Evolutionary conservation across 1,140 invertebrate species (phyloP).

Genomic region (Cotesia typhae): DNA sequence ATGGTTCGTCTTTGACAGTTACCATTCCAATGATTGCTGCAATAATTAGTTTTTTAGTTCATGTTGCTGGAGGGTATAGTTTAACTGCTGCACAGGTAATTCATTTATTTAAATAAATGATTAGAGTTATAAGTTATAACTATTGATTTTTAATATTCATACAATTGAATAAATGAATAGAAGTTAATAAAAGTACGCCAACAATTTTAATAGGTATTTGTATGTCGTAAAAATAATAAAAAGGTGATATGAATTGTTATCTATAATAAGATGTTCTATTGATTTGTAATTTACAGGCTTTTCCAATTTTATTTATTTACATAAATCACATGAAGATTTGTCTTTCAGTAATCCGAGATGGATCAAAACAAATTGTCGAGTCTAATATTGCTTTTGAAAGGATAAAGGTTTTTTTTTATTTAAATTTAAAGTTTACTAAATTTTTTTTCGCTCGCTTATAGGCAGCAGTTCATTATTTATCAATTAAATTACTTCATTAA

Average conservation of each 20-base stretch:
- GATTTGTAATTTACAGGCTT: slow-evolving; percentile 53
- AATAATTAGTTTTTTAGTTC: slow-evolving; percentile 72
- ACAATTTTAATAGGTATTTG: not conserved
- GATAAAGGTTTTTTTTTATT: slow-evolving; percentile 50
- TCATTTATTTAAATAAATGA: slow-evolving; percentile 17
- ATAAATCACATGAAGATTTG: slow-evolving; percentile 50
- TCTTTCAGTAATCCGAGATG: slow-evolving; percentile 48
- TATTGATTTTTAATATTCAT: slow-evolving; percentile 5
- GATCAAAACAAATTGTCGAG: slow-evolving; percentile 45
- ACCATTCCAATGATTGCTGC: slow-evolving; percentile 72
- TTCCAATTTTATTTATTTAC: slow-evolving; percentile 53
- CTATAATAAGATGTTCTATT: slow-evolving; percentile 14
- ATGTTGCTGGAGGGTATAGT: slow-evolving; percentile 69
- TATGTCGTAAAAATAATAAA: not conserved
- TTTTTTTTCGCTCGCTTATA: not conserved
- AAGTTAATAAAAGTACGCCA: not conserved
- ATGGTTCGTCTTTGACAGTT: slow-evolving; percentile 71
- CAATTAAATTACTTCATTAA: not conserved
- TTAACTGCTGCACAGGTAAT: slow-evolving; percentile 72
- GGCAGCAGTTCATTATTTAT: not conserved
- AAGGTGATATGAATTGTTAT: not conserved
- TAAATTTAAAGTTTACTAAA: slow-evolving; percentile 24
- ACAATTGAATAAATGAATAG: slow-evolving; percentile 6
- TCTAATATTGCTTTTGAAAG: slow-evolving; percentile 51
- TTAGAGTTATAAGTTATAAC: too few relatives aligned